Base-by-base conservation (phyloP, 2,113 vertebrate genomes). In the Corydoras maculifer region DNA sequence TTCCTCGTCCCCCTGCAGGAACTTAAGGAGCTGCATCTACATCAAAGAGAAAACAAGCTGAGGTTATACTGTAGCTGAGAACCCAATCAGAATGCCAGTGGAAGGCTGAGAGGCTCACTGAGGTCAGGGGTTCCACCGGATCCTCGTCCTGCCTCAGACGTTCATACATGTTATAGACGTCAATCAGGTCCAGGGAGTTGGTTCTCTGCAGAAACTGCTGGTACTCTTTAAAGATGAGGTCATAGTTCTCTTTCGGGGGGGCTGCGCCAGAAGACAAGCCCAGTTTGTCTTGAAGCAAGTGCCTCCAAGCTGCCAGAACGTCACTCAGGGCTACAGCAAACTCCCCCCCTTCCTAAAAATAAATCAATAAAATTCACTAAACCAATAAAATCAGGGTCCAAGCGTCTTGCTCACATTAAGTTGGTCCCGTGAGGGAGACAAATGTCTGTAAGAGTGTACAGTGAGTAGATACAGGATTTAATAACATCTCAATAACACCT, bases 151-250 rank as follows among this genome's bases (percentile, higher is more conserved):
- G 74, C 49, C 79, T 83, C 74, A 94, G 84, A 81, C 69, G 55
- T 65, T 18, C 73, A 78, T 87, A 94, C 86, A 91, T 91, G 69
- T 82, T 77, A 79, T 82, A 85, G 70, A 98, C 43, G 65, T 97
- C 94, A 65, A 94, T 89, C 84, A 99, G 82, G 86, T 98, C 97
- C 82, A 98, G 75, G 58, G 91, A 89, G 86, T 92, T 97, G 78
- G 89, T 94, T 58, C 84, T 87, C 68, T 84, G 88, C 82, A 98
- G 87, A 80, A 96, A 95, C 72, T 82, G 76, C 60, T 91, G 73
- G 13, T 98, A 98, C 10, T 80, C 84, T 83, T 88, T 88, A 81
- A 79, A 85, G 70, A 94, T 83, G 59, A 91, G 85, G 58, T 85
- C 84, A 82, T 93, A 94, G 81, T 89, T 90, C 80, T 91, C 89